Percentiles rank a stretch among this genome's conserved stretches.
Conservation (phyloP, 2,113 vertebrate genomes). For the Solenodon paradoxus region DNA sequence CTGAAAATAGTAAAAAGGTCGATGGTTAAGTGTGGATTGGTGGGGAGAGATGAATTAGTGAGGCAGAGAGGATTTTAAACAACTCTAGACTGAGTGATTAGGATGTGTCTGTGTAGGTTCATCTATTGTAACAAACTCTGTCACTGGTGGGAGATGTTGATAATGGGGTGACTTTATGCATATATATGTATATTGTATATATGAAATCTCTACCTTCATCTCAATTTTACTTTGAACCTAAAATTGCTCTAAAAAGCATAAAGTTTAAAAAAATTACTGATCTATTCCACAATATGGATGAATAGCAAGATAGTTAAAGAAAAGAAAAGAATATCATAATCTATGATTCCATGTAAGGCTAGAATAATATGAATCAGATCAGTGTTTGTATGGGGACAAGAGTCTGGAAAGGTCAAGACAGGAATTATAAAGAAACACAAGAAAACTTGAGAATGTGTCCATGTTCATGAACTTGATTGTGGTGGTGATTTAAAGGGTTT, state of each 20-base stretch:
- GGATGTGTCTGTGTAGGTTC: background rate
- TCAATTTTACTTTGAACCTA: background rate
- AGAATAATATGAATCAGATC: background rate
- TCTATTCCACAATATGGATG: background rate
- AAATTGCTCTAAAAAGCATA: background rate
- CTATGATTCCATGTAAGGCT: background rate
- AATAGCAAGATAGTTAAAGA: slow-evolving; percentile 28
- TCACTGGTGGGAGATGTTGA: background rate
- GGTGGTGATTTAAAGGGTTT: background rate
- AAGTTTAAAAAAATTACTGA: background rate
- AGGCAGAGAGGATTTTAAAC: background rate
- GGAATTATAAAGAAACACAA: background rate
- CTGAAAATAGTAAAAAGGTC: background rate
- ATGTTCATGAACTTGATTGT: slow-evolving; percentile 10
- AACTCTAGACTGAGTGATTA: background rate
- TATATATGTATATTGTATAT: background rate
- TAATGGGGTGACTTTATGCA: background rate
- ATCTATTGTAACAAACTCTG: background rate
- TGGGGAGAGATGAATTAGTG: background rate
- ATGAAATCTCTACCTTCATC: background rate
- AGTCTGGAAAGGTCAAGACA: background rate
- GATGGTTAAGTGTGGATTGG: background rate
- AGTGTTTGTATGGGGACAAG: background rate
- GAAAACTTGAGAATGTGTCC: background rate
- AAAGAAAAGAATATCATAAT: background rate